These are phyloP conservation scores for Leptosomus discolor DNA, from an alignment of 2,113 vertebrate genomes.

Conservation along the genomic window DNA sequence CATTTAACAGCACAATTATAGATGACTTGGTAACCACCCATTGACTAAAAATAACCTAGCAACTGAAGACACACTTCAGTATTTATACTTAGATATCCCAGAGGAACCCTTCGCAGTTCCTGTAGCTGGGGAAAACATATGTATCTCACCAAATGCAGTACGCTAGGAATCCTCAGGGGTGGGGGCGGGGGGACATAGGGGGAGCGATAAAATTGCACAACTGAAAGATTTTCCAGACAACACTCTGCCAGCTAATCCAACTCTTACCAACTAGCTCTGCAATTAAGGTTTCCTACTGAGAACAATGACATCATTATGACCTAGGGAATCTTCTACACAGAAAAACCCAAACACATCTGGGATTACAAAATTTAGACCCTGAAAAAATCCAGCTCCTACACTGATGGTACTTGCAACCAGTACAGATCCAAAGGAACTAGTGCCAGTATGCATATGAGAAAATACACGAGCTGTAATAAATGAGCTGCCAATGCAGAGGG, in stretches of 20 bases:
- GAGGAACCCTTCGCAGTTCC: slow-evolving; percentile 62
- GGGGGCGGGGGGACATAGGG: not conserved
- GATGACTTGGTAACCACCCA: slow-evolving; percentile 54
- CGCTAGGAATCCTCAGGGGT: slow-evolving; percentile 38
- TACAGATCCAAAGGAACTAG: not conserved
- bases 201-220: slow-evolving; percentile 42
- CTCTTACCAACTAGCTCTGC: slow-evolving; percentile 35
- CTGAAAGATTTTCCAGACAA: slow-evolving; percentile 59
- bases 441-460: not conserved
- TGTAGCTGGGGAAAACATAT: slow-evolving; percentile 58
- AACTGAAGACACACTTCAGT: slow-evolving; percentile 57
- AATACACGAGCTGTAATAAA: not conserved
- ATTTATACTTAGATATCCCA: slow-evolving; percentile 64
- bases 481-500: not conserved
- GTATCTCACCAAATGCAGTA: slow-evolving; percentile 53
- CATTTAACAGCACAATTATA: slow-evolving; percentile 61
- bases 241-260: slow-evolving; percentile 38
- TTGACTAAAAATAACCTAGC: slow-evolving; percentile 66
- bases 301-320: slow-evolving; percentile 6
- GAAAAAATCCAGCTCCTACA: not conserved
- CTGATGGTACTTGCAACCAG: not conserved
- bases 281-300: slow-evolving; percentile 24
- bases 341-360: not conserved
- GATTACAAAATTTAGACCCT: not conserved
- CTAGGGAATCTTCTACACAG: not conserved